A percentile compares a stretch with the other conserved stretches of the same genome.
These are phyloP conservation scores for Xestia rhomboidea DNA, from an alignment of 2,888 invertebrate genomes.

Conservation along the genomic window DNA sequence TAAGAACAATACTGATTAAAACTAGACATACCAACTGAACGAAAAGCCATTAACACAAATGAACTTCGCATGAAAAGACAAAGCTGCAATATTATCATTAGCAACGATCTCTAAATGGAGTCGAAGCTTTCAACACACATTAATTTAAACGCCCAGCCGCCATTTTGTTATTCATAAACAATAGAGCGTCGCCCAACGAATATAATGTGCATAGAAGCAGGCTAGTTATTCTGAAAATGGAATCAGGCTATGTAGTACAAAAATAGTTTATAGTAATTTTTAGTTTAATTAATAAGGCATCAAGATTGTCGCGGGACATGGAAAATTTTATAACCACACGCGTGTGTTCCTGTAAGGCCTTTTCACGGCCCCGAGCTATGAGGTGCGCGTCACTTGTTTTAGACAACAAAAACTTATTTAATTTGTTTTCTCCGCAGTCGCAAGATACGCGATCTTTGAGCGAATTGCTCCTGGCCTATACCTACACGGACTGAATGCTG, in stretches of 20 bases:
- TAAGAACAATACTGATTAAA: constrained; percentile 22
- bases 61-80: constrained; percentile 24
- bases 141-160: constrained; percentile 35
- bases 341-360: neutral
- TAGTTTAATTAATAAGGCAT: constrained; percentile 44
- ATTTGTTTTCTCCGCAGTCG: neutral
- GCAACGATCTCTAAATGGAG: constrained; percentile 26
- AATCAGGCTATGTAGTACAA: constrained; percentile 37
- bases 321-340: too few relatives aligned
- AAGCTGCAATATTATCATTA: constrained; percentile 29
- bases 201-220: constrained; percentile 67
- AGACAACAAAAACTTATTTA: too few relatives aligned
- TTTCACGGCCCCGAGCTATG: too few relatives aligned
- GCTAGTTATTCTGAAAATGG: constrained; percentile 39
- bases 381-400: too few relatives aligned
- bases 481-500: too few relatives aligned
- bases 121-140: constrained; percentile 47
- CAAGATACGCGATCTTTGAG: too few relatives aligned
- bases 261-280: constrained; percentile 42
- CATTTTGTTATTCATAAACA: constrained; percentile 64
- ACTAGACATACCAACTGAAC: constrained; percentile 6
- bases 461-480: too few relatives aligned
- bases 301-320: neutral
- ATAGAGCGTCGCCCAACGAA: constrained; percentile 35
- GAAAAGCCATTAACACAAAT: constrained; percentile 33